phyloP scores from a whole-genome alignment of 2,113 vertebrate genomes.

The Mugil cephalus region DNA sequence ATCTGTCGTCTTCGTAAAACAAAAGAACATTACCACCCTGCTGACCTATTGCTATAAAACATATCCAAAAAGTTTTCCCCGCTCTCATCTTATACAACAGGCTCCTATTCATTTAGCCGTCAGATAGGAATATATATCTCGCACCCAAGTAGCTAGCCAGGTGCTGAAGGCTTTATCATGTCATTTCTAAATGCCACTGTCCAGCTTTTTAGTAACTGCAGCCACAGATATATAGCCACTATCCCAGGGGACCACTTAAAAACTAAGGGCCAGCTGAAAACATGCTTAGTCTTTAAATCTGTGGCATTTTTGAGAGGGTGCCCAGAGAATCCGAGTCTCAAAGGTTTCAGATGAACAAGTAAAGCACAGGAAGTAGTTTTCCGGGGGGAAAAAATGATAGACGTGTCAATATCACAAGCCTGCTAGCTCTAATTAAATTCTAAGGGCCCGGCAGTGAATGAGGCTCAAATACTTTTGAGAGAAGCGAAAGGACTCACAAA shows the following conservation, averaged over 20 bases:
- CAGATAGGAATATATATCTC: constrained; percentile 31
- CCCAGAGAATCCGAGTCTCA: constrained; percentile 27
- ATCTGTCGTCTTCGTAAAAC: constrained; percentile 48
- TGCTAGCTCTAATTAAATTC: constrained; percentile 68
- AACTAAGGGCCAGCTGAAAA: constrained; percentile 52
- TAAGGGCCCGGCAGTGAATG: constrained; percentile 21
- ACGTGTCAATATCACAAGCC: constrained; percentile 59
- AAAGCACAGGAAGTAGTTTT: constrained; percentile 50
- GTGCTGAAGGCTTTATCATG: constrained; percentile 56
- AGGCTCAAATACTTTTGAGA: constrained; percentile 38
- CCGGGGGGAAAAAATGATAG: constrained; percentile 39
- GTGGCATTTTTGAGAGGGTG: constrained; percentile 37
- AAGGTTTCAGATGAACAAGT: constrained; percentile 40
- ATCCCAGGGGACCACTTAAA: constrained; percentile 69
- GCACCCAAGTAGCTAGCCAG: constrained; percentile 47
- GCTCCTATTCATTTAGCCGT: constrained; percentile 42
- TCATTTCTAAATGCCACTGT: constrained; percentile 72
- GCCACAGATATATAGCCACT: constrained; percentile 46
- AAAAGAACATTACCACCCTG: constrained; percentile 71
- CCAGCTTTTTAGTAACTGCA: constrained; percentile 72
- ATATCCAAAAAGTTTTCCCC: constrained; percentile 58
- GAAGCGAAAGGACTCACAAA: constrained; percentile 46
- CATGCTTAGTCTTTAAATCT: constrained; percentile 44
- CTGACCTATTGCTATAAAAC: constrained; percentile 74
- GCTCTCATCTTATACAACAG: constrained; percentile 25